Percentiles rank a stretch among this genome's conserved stretches.
These are phyloP conservation scores for Galerucella calmariensis DNA, from an alignment of 2,888 invertebrate genomes.

Conservation along the genomic window DNA sequence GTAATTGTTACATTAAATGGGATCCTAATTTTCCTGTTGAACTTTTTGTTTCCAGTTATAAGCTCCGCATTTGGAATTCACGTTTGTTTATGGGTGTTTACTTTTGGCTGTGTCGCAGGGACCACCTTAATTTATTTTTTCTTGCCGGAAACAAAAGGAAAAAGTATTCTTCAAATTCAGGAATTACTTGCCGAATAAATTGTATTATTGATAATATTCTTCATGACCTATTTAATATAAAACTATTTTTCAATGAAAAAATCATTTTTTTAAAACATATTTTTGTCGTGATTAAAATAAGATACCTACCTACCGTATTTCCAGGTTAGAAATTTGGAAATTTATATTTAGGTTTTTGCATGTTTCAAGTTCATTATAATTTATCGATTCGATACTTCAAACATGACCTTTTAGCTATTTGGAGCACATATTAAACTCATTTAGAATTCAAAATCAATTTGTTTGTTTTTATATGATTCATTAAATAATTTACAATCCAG, in stretches of 20 bases:
- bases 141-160: constrained; percentile 48
- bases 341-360: constrained; percentile 29
- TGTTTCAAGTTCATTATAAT: constrained; percentile 29
- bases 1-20: constrained; percentile 34
- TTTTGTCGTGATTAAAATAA: too few relatives aligned
- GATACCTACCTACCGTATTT: too few relatives aligned
- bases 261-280: too few relatives aligned
- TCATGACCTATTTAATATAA: too few relatives aligned
- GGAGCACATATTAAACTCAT: constrained; percentile 2
- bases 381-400: constrained; percentile 26
- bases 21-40: constrained; percentile 38
- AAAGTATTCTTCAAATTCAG: constrained; percentile 43
- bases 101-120: constrained; percentile 30
- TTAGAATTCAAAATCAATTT: too few relatives aligned
- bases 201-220: too few relatives aligned
- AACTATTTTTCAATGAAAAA: too few relatives aligned
- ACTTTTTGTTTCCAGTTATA: constrained; percentile 43
- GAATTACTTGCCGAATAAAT: constrained; percentile 20
- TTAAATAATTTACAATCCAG: too few relatives aligned
- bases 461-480: too few relatives aligned
- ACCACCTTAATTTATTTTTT: constrained; percentile 35
- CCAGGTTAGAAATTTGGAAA: constrained; percentile 9
- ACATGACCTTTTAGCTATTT: constrained; percentile 24
- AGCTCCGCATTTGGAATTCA: constrained; percentile 33
- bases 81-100: constrained; percentile 41